These are phyloP conservation scores for Gortyna flavago DNA, from an alignment of 2,888 invertebrate genomes.

Conservation along the genomic window DNA sequence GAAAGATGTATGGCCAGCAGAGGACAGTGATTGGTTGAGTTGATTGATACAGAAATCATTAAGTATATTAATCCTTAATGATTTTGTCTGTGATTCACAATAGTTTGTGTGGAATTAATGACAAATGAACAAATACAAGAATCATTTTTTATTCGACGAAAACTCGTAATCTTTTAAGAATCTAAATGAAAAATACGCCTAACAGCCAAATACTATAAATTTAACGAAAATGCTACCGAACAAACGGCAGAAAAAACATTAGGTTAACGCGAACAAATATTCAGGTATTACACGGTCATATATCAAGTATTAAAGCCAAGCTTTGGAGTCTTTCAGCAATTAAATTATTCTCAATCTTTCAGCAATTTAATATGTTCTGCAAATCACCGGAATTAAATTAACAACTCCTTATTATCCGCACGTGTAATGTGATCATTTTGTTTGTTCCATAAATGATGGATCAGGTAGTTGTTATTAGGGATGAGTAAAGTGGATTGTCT, in stretches of 20 bases:
- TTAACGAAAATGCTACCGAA: slow-evolving; percentile 15
- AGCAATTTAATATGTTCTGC: no score
- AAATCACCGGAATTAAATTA: slow-evolving; percentile 57
- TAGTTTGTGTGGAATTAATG: background rate
- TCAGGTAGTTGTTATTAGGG: background rate
- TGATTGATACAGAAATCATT: background rate
- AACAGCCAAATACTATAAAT: background rate
- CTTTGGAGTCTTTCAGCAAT: slow-evolving; percentile 59
- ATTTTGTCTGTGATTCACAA: background rate
- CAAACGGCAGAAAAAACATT: slow-evolving; percentile 22
- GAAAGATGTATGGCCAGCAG: background rate
- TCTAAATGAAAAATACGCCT: background rate
- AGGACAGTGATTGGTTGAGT: background rate
- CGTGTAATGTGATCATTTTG: slow-evolving; percentile 32
- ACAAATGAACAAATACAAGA: no score
- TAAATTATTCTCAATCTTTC: slow-evolving; percentile 57
- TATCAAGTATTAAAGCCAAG: slow-evolving; percentile 57
- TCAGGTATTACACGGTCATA: slow-evolving; percentile 31
- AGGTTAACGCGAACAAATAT: slow-evolving; percentile 14
- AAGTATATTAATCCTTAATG: background rate
- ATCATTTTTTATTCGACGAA: background rate
- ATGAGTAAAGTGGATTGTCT: background rate
- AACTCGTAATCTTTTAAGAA: background rate
- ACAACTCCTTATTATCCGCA: slow-evolving; percentile 28
- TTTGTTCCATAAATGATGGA: slow-evolving; percentile 2